A percentile compares a stretch with the other conserved stretches of the same genome.
Evolutionary conservation across 2,888 invertebrate genomes (phyloP).

Genomic region (Spisula solida): DNA sequence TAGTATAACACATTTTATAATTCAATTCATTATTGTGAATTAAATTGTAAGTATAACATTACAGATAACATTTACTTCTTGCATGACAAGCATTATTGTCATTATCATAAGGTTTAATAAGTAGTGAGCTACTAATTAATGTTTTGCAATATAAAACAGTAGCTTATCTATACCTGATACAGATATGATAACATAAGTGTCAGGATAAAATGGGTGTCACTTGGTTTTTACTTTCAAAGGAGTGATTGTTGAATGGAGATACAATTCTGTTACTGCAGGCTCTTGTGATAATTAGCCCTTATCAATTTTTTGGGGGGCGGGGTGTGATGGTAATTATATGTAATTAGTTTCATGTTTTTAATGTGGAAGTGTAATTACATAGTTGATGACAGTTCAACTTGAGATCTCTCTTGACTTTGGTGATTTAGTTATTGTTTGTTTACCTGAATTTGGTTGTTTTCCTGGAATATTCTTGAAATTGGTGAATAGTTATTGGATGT

Average conservation of each 20-base stretch:
- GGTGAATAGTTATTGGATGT: too few relatives aligned
- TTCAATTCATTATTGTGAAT: too few relatives aligned
- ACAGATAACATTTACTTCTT: too few relatives aligned
- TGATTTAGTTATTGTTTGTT: background rate
- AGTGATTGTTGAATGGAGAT: background rate
- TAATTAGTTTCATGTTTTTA: conserved; percentile 11
- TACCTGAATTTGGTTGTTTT: too few relatives aligned
- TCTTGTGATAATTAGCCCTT: background rate
- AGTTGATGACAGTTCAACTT: background rate
- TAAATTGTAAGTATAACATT: too few relatives aligned
- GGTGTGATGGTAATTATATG: background rate
- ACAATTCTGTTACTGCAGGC: background rate
- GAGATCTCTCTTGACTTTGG: background rate
- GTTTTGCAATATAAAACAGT: background rate
- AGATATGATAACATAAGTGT: background rate
- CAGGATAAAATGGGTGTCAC: conserved; percentile 1
- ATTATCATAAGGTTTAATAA: background rate
- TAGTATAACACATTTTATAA: too few relatives aligned
- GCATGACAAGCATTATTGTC: too few relatives aligned
- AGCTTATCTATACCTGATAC: background rate
- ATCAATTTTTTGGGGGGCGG: background rate
- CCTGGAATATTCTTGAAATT: too few relatives aligned
- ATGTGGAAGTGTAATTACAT: background rate
- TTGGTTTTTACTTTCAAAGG: background rate
- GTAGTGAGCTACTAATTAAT: background rate